Conservation (phyloP, 2,113 vertebrate genomes). For the Leiothrix lutea region DNA sequence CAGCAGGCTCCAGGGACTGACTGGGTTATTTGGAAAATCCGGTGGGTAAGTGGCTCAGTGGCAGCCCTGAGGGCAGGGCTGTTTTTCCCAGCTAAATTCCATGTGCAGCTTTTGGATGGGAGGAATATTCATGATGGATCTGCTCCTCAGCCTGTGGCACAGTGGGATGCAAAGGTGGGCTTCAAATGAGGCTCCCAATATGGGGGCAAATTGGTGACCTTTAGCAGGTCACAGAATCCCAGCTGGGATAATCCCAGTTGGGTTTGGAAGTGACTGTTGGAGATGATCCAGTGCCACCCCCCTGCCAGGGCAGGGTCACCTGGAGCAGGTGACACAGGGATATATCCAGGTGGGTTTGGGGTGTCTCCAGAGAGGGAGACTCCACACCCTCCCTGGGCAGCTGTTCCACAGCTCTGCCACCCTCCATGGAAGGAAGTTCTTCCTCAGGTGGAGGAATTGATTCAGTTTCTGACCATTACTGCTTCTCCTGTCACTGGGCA, state of each 20-base stretch:
- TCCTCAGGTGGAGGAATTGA: background rate
- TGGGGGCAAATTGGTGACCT: background rate
- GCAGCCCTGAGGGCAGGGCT: background rate
- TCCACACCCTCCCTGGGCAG: background rate
- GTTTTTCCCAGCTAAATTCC: background rate
- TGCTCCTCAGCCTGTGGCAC: background rate
- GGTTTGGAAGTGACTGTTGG: background rate
- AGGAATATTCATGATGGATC: background rate
- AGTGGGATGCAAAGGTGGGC: background rate
- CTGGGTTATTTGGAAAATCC: background rate
- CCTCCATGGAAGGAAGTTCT: background rate
- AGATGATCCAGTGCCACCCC: background rate
- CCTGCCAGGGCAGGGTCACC: background rate
- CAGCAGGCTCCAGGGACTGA: background rate
- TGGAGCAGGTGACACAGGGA: background rate
- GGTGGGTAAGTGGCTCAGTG: background rate
- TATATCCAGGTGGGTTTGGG: background rate
- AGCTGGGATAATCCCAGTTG: background rate
- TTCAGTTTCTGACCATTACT: background rate
- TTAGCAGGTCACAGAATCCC: background rate
- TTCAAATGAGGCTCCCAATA: background rate
- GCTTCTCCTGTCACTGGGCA: fast-evolving
- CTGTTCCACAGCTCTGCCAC: background rate
- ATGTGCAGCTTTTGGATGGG: background rate
- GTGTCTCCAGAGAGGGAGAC: too few species aligned